Percentiles rank a stretch among this genome's conserved stretches.
phyloP scores from a whole-genome alignment of 2,888 invertebrate species.

The Petrophora chlorosata region DNA sequence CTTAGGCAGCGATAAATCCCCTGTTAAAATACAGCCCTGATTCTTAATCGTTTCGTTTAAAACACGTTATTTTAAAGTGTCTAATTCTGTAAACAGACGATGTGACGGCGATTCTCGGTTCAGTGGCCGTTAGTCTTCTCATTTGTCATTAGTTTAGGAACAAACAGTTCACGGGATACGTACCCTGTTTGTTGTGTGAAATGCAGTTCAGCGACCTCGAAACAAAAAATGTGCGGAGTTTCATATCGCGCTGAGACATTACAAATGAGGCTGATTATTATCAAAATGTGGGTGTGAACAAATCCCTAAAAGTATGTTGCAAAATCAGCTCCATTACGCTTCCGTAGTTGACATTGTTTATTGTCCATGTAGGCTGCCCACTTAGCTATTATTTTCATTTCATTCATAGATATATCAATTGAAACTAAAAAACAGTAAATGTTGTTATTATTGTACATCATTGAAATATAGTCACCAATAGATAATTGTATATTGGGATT shows the following conservation, averaged over 20 bases:
- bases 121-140: slow-evolving; percentile 43
- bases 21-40: slow-evolving; percentile 53
- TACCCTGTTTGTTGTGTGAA: slow-evolving; percentile 49
- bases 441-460: no score
- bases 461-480: no score
- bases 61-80: slow-evolving; percentile 47
- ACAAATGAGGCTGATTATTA: slow-evolving; percentile 47
- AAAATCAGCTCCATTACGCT: neutral
- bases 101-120: slow-evolving; percentile 34
- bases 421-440: no score
- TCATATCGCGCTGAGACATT: slow-evolving; percentile 53
- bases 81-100: slow-evolving; percentile 47
- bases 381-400: neutral
- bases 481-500: no score
- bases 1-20: slow-evolving; percentile 55
- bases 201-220: slow-evolving; percentile 66
- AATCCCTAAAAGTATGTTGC: slow-evolving; percentile 2
- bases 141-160: slow-evolving; percentile 14
- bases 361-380: no score
- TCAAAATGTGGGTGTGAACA: neutral
- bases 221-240: slow-evolving; percentile 48
- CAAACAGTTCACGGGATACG: slow-evolving; percentile 18
- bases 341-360: no score
- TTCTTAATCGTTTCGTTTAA: slow-evolving; percentile 57
- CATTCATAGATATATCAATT: no score